Base-by-base conservation (phyloP, 2,113 vertebrate species). In the Oreochromis tanganicae region DNA sequence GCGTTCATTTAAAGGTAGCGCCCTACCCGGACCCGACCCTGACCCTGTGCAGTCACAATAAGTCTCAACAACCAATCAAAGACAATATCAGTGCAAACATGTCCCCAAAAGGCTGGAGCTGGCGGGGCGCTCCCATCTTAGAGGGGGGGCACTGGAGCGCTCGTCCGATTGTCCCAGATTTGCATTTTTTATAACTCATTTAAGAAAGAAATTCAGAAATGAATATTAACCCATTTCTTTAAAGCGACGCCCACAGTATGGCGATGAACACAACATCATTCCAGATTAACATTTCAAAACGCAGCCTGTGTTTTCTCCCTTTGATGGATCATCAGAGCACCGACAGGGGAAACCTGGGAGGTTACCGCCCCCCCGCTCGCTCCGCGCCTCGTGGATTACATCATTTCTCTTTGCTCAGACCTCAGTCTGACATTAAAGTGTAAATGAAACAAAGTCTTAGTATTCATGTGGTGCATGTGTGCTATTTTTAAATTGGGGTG, bases 401-500 rank as follows among this genome's bases (percentile, higher is more conserved):
- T 86, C 59, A 88, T 21, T 38, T 19, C 50, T 38, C 83, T 63
- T 32, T 24, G 54, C 80, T 85, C 55, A 85, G 82, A 90, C 87
- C 87, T 78, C 66, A 9, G 73, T 87, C 57, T 84, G 85, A 88
- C 88, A 85, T 88, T 89, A 90, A 88, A 90, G 83, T 83, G 34
- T 59, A 43, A 63, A 11, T 48, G 16, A 88, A 83, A 78, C 57
- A 89, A 82, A 83, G 36, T 85, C 89, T 90, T 84, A 87, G 89
- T 87, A 89, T 93, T 92, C 90, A 87, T 89, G 91, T 94, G 87
- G 89, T 84, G 83, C 86, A 90, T 91, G 91, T 90, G 94, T 90
- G 92, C 92, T 94, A 95, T 96, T 95, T 96, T 95, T 95, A 95
- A 93, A 92, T 92, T 88, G 91, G 85, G 93, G 94, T 91, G 94